Evolutionary conservation across 2,888 invertebrate species (phyloP).

Genomic region (Leptinotarsa tumamoca): DNA sequence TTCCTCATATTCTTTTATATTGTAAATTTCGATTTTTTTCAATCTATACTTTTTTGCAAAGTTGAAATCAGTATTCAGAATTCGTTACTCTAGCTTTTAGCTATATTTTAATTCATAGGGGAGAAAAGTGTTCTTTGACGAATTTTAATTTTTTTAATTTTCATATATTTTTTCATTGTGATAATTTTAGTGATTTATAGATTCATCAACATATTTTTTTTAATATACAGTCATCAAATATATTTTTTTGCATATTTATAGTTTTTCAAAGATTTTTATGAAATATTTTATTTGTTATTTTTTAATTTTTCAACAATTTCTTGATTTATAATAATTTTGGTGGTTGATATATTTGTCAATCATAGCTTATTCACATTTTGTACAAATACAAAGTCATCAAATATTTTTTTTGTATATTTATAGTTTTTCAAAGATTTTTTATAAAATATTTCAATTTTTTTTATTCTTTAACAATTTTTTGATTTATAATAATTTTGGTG

Average conservation of each 20-base stretch:
- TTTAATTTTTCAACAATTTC: neutral
- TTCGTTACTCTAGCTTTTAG: no score
- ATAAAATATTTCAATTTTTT: neutral
- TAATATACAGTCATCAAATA: no score
- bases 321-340: neutral
- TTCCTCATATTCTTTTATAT: neutral
- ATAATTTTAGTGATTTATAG: neutral
- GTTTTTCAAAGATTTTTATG: no score
- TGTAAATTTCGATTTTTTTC: neutral
- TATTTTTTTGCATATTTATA: no score
- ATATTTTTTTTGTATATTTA: no score
- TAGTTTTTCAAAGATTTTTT: no score
- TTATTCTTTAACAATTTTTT: neutral
- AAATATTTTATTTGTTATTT: neutral
- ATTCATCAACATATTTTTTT: neutral
- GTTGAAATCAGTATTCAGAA: no score
- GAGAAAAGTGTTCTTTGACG: no score
- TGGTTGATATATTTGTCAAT: neutral
- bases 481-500: neutral
- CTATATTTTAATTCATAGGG: no score
- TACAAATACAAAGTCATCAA: no score
- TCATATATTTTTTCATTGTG: no score
- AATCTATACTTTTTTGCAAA: neutral
- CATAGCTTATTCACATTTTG: neutral
- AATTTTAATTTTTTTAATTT: no score